Evolutionary conservation across 2,888 invertebrate species (phyloP).

Genomic region (Dryocosmus kuriphilus): DNA sequence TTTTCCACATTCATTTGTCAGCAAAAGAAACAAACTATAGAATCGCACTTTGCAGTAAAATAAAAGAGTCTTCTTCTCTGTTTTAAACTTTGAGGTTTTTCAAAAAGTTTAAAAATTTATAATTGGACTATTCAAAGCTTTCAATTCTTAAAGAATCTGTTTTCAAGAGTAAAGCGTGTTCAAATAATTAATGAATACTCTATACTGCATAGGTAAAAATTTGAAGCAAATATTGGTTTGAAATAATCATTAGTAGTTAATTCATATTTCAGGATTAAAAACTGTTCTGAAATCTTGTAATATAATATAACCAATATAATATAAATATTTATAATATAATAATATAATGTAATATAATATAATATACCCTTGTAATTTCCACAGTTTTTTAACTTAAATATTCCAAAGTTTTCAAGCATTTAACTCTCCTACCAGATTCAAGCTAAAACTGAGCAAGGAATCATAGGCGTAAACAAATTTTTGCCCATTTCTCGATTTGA

Average conservation of each 20-base stretch:
- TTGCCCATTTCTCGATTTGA: conserved; percentile 35
- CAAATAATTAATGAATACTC: not conserved
- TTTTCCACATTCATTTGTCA: too few relatives aligned
- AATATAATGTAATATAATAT: too few relatives aligned
- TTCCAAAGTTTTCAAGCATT: not conserved
- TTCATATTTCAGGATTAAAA: too few relatives aligned
- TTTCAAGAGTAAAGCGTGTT: not conserved
- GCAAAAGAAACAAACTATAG: not conserved
- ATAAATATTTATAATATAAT: too few relatives aligned
- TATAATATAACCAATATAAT: too few relatives aligned
- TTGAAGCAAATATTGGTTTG: not conserved
- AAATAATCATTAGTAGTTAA: not conserved
- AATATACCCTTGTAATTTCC: too few relatives aligned
- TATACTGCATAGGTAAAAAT: not conserved
- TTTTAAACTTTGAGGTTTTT: not conserved
- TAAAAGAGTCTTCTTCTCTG: not conserved
- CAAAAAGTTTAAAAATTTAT: not conserved
- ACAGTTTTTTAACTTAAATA: not conserved
- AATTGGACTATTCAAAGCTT: too few relatives aligned
- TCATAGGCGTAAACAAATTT: conserved; percentile 6
- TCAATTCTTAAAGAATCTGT: too few relatives aligned
- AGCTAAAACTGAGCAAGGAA: conserved; percentile 2
- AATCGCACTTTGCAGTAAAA: not conserved
- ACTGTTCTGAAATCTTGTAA: too few relatives aligned
- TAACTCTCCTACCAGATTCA: not conserved